These are phyloP conservation scores for Papilio demoleus DNA, from an alignment of 2,888 invertebrate species.

Conservation along the genomic window DNA sequence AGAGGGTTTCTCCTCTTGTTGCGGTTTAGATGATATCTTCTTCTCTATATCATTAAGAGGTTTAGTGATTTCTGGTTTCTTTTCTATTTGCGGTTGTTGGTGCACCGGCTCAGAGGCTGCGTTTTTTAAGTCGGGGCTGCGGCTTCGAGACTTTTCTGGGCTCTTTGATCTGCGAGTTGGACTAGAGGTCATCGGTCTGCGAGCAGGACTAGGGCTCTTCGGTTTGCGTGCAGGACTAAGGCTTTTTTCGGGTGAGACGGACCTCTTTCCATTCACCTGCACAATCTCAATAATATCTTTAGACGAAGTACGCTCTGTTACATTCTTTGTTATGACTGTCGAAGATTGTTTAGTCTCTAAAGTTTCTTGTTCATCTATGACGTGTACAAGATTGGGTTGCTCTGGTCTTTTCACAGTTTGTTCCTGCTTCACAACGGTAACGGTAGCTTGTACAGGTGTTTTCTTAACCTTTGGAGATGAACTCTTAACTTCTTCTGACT, in stretches of 20 bases:
- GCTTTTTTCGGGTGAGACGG: slow-evolving; percentile 65
- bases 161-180: slow-evolving; percentile 46
- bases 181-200: slow-evolving; percentile 56
- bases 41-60: slow-evolving; percentile 64
- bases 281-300: slow-evolving; percentile 64
- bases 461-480: slow-evolving; percentile 59
- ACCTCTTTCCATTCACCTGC: slow-evolving; percentile 64
- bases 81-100: slow-evolving; percentile 53
- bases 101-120: background rate
- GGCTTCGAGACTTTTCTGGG: slow-evolving; percentile 38
- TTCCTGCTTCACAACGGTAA: slow-evolving; percentile 42
- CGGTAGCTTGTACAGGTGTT: slow-evolving; percentile 52
- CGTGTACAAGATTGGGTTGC: background rate
- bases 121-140: slow-evolving; percentile 15
- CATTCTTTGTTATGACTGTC: slow-evolving; percentile 52
- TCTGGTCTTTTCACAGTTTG: slow-evolving; percentile 41
- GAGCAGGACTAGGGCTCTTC: slow-evolving; percentile 57
- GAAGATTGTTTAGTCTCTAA: slow-evolving; percentile 55
- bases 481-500: slow-evolving; percentile 61
- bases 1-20: slow-evolving; percentile 82
- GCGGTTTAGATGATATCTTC: slow-evolving; percentile 63
- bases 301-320: slow-evolving; percentile 63
- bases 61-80: slow-evolving; percentile 66
- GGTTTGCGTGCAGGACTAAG: too few species aligned
- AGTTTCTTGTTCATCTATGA: slow-evolving; percentile 46